These are phyloP conservation scores for Otolemur crassicaudatus DNA, from an alignment of 2,797 vertebrate species.

Conservation along the genomic window DNA sequence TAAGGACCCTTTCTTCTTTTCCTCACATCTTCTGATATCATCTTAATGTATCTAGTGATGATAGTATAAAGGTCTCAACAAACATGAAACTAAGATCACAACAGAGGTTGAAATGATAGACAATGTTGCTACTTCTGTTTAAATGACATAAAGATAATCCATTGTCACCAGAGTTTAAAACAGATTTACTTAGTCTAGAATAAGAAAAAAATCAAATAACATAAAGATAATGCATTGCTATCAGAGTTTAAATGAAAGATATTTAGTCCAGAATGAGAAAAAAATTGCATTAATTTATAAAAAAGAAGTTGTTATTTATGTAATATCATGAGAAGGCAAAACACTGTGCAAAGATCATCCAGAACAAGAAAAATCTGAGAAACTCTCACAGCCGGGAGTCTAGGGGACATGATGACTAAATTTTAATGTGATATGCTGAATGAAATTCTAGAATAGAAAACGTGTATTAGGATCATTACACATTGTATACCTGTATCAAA, in stretches of 20 bases:
- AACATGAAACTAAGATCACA: neutral
- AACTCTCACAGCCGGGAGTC: neutral
- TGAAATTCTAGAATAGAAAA: neutral
- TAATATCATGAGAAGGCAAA: neutral
- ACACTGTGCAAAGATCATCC: neutral
- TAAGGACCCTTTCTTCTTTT: neutral
- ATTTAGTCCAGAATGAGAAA: conserved; percentile 1
- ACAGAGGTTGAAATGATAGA: neutral
- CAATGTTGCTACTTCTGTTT: conserved; percentile 1
- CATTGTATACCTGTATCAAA: neutral
- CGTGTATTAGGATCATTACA: neutral
- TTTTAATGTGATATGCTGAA: neutral
- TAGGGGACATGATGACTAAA: neutral
- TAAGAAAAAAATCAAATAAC: neutral
- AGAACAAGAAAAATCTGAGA: conserved; percentile 3
- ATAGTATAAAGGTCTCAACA: neutral
- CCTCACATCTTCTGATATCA: neutral
- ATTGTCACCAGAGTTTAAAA: conserved; percentile 34
- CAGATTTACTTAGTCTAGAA: neutral
- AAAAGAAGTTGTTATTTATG: conserved; percentile 4
- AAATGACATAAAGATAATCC: neutral
- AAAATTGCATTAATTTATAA: conserved; percentile 25
- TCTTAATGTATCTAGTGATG: neutral
- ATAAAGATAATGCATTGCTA: neutral
- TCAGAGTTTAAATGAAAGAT: conserved; percentile 35